Evolutionary conservation across 2,797 vertebrate genomes (phyloP).

Genomic region (Catharus ustulatus): DNA sequence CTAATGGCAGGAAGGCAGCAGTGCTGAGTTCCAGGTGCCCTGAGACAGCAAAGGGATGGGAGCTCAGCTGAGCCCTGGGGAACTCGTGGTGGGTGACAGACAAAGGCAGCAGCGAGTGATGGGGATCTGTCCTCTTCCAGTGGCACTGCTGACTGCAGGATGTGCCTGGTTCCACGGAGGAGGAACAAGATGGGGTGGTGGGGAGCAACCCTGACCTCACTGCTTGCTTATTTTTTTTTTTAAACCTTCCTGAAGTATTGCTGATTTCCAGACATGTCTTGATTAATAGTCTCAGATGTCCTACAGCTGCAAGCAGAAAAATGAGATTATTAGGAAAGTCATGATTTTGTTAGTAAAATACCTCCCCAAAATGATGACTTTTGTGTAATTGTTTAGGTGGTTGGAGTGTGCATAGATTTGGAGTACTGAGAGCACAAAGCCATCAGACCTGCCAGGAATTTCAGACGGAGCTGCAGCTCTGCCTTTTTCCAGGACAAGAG

Average conservation of each 20-base stretch:
- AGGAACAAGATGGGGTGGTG: accelerated
- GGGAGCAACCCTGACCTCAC: not conserved
- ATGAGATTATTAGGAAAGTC: not conserved
- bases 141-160: accelerated
- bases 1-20: no score
- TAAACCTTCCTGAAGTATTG: not conserved
- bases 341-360: not conserved
- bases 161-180: not conserved
- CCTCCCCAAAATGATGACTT: not conserved
- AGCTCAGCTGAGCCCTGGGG: not conserved
- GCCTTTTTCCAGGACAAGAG: not conserved
- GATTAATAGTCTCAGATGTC: not conserved
- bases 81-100: no score
- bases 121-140: not conserved
- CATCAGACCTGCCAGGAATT: not conserved
- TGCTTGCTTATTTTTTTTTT: not conserved
- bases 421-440: not conserved
- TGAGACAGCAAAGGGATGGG: not conserved
- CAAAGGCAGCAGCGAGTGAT: accelerated
- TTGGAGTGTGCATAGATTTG: not conserved
- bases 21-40: no score
- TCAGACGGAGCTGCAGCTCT: not conserved
- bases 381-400: not conserved
- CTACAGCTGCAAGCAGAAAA: not conserved
- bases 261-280: not conserved